These are phyloP conservation scores for Menidia beryllina DNA, from an alignment of 2,113 vertebrate genomes.

Conservation along the genomic window DNA sequence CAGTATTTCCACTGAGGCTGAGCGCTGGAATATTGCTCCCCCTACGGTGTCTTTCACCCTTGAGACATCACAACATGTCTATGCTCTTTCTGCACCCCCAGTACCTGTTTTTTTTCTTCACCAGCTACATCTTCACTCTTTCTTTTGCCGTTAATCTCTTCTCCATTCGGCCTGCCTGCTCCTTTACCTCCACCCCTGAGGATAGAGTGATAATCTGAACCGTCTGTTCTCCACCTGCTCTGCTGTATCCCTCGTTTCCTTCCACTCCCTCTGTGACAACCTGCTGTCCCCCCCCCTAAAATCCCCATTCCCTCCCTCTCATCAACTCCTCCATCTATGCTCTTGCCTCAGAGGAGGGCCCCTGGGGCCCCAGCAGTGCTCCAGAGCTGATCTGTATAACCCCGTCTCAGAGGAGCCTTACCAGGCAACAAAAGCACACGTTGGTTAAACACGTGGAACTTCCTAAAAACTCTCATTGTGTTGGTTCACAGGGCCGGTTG, in stretches of 20 bases:
- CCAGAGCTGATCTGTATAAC: slow-evolving; percentile 56
- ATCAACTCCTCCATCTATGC: slow-evolving; percentile 42
- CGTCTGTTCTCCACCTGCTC: slow-evolving; percentile 80
- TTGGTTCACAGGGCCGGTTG: slow-evolving; percentile 22
- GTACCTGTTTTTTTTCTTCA: slow-evolving; percentile 27
- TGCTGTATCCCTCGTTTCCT: slow-evolving; percentile 55
- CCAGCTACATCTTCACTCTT: slow-evolving; percentile 51
- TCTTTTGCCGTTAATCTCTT: slow-evolving; percentile 59
- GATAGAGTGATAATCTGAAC: slow-evolving; percentile 74
- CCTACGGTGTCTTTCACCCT: slow-evolving; percentile 49
- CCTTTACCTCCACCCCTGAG: slow-evolving; percentile 63
- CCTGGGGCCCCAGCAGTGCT: slow-evolving; percentile 55
- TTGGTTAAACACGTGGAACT: slow-evolving; percentile 31
- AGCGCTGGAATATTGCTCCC: slow-evolving; percentile 65
- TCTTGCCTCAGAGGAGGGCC: slow-evolving; percentile 38
- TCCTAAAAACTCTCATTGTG: slow-evolving; percentile 51
- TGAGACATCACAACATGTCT: slow-evolving; percentile 73
- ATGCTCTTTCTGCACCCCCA: slow-evolving; percentile 61
- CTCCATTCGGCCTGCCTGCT: slow-evolving; percentile 31
- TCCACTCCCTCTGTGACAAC: slow-evolving; percentile 46
- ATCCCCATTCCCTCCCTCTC: slow-evolving; percentile 31
- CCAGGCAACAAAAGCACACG: slow-evolving; percentile 57
- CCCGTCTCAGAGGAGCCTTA: slow-evolving; percentile 62
- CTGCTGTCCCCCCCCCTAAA: slow-evolving; percentile 10
- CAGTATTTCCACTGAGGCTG: slow-evolving; percentile 67